These are phyloP conservation scores for Andrena haemorrhoa DNA, from an alignment of 2,888 invertebrate genomes.

Conservation along the genomic window DNA sequence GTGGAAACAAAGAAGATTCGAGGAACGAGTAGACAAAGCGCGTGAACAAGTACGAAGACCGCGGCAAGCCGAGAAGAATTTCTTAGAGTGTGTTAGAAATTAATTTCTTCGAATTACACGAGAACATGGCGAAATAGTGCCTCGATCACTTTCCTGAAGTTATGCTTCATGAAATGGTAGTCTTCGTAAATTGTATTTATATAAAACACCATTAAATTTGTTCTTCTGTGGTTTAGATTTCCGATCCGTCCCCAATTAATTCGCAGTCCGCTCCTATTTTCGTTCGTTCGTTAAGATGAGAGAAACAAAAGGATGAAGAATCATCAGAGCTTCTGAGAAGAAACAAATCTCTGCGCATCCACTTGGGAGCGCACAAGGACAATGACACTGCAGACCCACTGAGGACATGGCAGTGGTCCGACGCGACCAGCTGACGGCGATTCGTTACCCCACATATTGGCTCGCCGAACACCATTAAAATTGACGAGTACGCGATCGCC, in stretches of 20 bases:
- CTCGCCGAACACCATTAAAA: conserved; percentile 76
- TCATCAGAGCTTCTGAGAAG: not conserved
- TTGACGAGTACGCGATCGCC: conserved; percentile 64
- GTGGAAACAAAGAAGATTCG: not conserved
- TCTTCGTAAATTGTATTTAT: too few relatives aligned
- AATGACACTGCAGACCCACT: conserved; percentile 51
- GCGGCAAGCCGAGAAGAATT: not conserved
- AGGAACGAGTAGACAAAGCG: not conserved
- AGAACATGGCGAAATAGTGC: not conserved
- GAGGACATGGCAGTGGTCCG: conserved; percentile 15
- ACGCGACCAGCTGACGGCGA: conserved; percentile 73
- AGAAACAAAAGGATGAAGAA: not conserved
- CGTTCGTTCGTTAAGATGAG: too few relatives aligned
- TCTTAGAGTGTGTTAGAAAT: not conserved
- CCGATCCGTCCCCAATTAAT: too few relatives aligned
- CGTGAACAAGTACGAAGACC: not conserved
- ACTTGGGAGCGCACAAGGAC: conserved; percentile 45
- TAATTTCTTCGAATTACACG: not conserved
- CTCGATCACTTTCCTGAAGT: too few relatives aligned
- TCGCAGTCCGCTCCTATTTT: too few relatives aligned
- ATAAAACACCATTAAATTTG: too few relatives aligned
- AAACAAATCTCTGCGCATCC: not conserved
- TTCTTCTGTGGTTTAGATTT: too few relatives aligned
- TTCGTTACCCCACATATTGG: conserved; percentile 78
- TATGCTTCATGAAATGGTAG: too few relatives aligned